phyloP scores from a whole-genome alignment of 2,113 vertebrate genomes.

The Orientallactaga bullata region DNA sequence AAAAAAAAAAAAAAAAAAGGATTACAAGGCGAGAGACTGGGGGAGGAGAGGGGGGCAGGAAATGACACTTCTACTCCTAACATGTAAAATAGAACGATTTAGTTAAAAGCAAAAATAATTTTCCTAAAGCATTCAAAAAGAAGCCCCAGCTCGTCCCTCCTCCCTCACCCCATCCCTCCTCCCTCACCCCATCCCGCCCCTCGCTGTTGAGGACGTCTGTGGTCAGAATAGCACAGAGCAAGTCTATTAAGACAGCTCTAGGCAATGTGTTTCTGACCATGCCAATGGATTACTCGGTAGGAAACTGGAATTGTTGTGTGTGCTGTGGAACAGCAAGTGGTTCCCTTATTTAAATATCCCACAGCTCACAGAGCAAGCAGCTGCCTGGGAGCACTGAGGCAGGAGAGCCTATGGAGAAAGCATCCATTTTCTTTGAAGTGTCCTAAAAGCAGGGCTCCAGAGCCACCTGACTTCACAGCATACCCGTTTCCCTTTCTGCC shows the following conservation, averaged over 20 bases:
- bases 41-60: background rate
- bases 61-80: too few species aligned
- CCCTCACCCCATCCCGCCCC: too few species aligned
- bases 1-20: background rate
- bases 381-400: background rate
- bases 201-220: fast-evolving
- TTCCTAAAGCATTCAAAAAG: background rate
- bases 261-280: fast-evolving
- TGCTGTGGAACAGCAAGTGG: fast-evolving
- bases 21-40: background rate
- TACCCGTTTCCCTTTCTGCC: background rate
- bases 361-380: background rate
- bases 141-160: background rate
- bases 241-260: fast-evolving
- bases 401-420: background rate
- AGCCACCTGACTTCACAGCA: background rate
- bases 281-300: fast-evolving
- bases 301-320: fast-evolving
- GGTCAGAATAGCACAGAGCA: background rate
- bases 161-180: too few species aligned
- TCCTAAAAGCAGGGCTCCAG: background rate
- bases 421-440: background rate
- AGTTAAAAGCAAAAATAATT: background rate
- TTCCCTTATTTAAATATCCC: background rate
- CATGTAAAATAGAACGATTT: background rate